Percentiles rank a stretch among this genome's conserved stretches.
Evolutionary conservation across 2,888 invertebrate species (phyloP).

Genomic region (Euzophera pinguis): DNA sequence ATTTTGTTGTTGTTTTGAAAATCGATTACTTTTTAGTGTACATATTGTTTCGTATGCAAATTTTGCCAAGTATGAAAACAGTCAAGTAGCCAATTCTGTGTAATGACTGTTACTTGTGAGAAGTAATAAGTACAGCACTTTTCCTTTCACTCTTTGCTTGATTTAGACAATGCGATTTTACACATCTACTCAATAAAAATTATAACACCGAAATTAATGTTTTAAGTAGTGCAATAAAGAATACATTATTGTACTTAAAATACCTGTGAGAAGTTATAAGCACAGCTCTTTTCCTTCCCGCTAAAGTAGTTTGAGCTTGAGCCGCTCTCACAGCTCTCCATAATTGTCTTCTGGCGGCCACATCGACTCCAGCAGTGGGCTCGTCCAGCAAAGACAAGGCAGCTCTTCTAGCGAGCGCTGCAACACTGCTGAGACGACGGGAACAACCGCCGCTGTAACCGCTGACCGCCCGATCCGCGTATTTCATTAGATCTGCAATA

Average conservation of each 20-base stretch:
- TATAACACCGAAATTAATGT: too few relatives aligned
- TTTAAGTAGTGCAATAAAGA: too few relatives aligned
- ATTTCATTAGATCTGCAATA: slow-evolving; percentile 33
- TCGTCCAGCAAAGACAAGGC: slow-evolving; percentile 87
- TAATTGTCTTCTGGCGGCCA: slow-evolving; percentile 81
- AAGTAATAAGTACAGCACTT: slow-evolving; percentile 10
- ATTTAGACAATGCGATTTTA: too few relatives aligned
- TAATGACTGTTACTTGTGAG: slow-evolving; percentile 6
- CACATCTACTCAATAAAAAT: too few relatives aligned
- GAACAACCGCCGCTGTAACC: slow-evolving; percentile 86
- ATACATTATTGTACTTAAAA: too few relatives aligned
- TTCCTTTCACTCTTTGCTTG: too few relatives aligned
- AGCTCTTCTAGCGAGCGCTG: slow-evolving; percentile 60
- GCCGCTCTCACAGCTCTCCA: slow-evolving; percentile 80
- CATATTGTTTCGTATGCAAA: too few relatives aligned
- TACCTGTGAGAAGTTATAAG: slow-evolving; percentile 86
- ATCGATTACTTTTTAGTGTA: too few relatives aligned
- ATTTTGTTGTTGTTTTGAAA: too few relatives aligned
- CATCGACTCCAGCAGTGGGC: slow-evolving; percentile 86
- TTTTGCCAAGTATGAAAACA: too few relatives aligned
- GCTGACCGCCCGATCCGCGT: slow-evolving; percentile 25
- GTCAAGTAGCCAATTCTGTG: background rate
- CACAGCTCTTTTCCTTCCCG: slow-evolving; percentile 68
- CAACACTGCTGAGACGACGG: slow-evolving; percentile 69
- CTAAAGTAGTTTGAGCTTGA: slow-evolving; percentile 48